Base-by-base conservation (phyloP, 2,797 vertebrate species). In the Buceros bicornis region DNA sequence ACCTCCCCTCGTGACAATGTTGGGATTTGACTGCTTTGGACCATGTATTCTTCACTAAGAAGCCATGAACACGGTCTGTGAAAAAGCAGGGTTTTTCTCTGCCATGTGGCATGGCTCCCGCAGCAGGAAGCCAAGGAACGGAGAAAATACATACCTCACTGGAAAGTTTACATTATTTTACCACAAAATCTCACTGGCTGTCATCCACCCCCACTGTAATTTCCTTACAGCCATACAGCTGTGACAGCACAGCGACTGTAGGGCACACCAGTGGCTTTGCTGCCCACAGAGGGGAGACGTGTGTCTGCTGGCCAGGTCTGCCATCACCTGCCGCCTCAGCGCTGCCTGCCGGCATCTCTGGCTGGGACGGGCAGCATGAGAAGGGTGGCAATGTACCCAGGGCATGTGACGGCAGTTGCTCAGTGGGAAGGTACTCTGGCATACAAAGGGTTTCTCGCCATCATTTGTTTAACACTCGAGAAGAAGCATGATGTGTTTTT, bases 101-200 rank as follows among this genome's bases (percentile, higher is more conserved):
- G 33, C 33, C 56, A n/a, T 74, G 74, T 33, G 4, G 37, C 11
- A 0, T 87, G 71, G 85, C 57, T 96, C 71, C 81, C 83, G 77
- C 88, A 92, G 78, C 90, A 95, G 86, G 89, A 95, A 94, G 58
- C 88, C 69, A 88, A 89, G 83, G 85, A 83, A 80, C 6, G 4
- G 83, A 95, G 81, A 94, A 96, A 95, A 93, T 89, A 94, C 81
- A 33, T 89, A 93, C 93, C 61, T 97, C 94, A 96, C 87, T 96
- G 96, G 93, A 97, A 95, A 95, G 93, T 96, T 96, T 86, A 83
- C 76, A 94, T 95, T 93, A 72, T 91, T 94, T 95, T 90, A 95
- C 95, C 94, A 87, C 93, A 73, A 60, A 93, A 95, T 96, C 86
- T 92, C 47, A 65, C 92, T 93, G 95, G 48, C 92, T 95, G 90